phyloP scores from a whole-genome alignment of 2,888 invertebrate genomes.

The Chymomyza fuscimana region DNA sequence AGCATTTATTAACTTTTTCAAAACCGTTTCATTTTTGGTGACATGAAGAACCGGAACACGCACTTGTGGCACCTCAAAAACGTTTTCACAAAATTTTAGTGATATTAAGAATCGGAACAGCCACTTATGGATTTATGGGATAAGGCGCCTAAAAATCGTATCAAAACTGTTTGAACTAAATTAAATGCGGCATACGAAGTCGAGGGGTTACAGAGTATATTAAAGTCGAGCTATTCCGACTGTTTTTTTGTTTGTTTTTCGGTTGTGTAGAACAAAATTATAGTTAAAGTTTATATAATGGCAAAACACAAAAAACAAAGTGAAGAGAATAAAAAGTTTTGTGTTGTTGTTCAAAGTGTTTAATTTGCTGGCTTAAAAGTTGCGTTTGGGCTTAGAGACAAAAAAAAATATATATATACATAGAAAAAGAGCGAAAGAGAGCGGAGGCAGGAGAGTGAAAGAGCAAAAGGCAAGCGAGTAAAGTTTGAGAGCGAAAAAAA shows the following conservation, averaged over 20 bases:
- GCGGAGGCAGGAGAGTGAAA: conserved; percentile 39
- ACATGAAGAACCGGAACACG: too few species aligned
- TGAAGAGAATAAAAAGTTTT: conserved; percentile 48
- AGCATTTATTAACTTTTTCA: too few species aligned
- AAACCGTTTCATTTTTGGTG: too few species aligned
- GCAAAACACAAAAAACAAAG: conserved; percentile 38
- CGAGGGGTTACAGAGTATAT: conserved; percentile 32
- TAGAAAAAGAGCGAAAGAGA: conserved; percentile 24
- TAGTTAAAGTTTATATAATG: conserved; percentile 31
- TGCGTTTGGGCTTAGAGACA: conserved; percentile 54
- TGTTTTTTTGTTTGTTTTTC: neutral
- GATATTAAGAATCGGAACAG: too few species aligned
- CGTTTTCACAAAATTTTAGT: too few species aligned
- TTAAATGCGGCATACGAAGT: too few species aligned
- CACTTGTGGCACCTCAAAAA: too few species aligned
- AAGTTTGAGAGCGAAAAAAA: conserved; percentile 30
- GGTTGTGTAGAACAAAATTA: conserved; percentile 21
- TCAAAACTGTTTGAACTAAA: too few species aligned
- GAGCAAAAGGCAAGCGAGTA: conserved; percentile 36
- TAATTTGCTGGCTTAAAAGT: conserved; percentile 73
- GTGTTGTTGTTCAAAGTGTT: conserved; percentile 69
- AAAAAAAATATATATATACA: conserved; percentile 24
- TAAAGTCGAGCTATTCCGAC: conserved; percentile 12
- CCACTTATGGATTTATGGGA: too few species aligned
- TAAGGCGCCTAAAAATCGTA: too few species aligned